Percentiles rank a stretch among this genome's conserved stretches.
These are phyloP conservation scores for Orchesellides sinensis DNA, from an alignment of 2,888 invertebrate species.

Conservation along the genomic window DNA sequence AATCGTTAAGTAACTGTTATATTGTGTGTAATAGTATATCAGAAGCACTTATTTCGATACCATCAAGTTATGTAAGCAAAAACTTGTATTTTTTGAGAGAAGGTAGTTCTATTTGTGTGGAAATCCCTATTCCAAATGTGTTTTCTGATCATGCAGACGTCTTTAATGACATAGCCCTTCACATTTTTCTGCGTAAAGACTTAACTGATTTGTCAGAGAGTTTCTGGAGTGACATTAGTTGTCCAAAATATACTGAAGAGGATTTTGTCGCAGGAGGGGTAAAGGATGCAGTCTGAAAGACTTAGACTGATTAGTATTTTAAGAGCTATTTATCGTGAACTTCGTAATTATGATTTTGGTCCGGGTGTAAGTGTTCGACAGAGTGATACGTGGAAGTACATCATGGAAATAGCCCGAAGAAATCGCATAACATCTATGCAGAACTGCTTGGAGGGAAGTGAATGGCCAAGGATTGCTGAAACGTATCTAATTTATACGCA, in stretches of 20 bases:
- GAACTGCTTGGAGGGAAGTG: conserved; percentile 40
- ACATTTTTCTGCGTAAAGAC: conserved; percentile 29
- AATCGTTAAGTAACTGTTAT: conserved; percentile 31
- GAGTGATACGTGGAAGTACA: conserved; percentile 44
- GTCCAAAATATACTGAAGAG: conserved; percentile 15
- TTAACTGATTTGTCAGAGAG: not conserved
- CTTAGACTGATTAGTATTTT: conserved; percentile 26
- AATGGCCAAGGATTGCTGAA: conserved; percentile 48
- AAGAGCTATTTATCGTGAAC: conserved; percentile 37
- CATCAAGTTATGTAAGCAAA: not conserved
- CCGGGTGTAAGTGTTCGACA: conserved; percentile 28
- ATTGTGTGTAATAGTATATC: conserved; percentile 49
- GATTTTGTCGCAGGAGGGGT: conserved; percentile 40
- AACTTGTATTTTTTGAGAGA: conserved; percentile 20
- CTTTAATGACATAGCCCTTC: conserved; percentile 54
- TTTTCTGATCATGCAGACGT: conserved; percentile 46
- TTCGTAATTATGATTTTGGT: conserved; percentile 35
- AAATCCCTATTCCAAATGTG: conserved; percentile 21
- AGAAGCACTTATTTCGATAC: not conserved
- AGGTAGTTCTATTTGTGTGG: conserved; percentile 28
- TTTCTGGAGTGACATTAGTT: conserved; percentile 30
- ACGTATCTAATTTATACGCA: conserved; percentile 42
- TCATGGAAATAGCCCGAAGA: conserved; percentile 34
- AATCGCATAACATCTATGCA: conserved; percentile 18
- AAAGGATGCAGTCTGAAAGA: not conserved